These are phyloP conservation scores for Poecile montanus DNA, from an alignment of 2,797 vertebrate genomes.

Conservation along the genomic window DNA sequence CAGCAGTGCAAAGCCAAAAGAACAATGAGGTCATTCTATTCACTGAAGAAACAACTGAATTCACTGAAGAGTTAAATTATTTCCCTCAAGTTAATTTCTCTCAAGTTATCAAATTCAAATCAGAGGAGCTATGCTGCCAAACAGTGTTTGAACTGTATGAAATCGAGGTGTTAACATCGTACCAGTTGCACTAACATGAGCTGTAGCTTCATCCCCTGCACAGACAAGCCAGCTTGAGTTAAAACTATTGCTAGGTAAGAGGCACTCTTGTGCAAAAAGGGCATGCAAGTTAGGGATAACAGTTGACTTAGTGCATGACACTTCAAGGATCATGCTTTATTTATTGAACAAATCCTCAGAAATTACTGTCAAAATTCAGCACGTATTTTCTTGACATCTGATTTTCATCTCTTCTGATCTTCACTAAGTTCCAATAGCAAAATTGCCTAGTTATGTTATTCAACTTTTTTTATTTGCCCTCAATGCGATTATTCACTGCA, in stretches of 20 bases:
- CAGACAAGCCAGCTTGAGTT: background rate
- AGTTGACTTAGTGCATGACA: background rate
- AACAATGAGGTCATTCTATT: background rate
- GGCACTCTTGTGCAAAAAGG: background rate
- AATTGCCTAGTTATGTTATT: background rate
- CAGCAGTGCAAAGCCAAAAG: background rate
- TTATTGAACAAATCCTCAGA: background rate
- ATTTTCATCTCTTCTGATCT: constrained; percentile 16
- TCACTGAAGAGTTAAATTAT: background rate
- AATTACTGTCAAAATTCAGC: constrained; percentile 5
- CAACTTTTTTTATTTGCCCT: background rate
- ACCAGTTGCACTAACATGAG: background rate
- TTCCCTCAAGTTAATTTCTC: constrained; percentile 17
- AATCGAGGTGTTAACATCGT: background rate
- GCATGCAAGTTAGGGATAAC: background rate
- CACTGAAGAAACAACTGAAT: background rate
- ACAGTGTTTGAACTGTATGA: background rate
- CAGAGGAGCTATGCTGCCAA: background rate
- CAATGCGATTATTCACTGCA: background rate
- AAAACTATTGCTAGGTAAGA: background rate
- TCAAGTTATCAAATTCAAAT: constrained; percentile 5
- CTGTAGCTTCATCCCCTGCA: background rate
- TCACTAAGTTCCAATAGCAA: background rate
- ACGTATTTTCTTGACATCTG: background rate
- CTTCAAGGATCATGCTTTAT: background rate